These are phyloP conservation scores for Meandrina meandrites DNA, from an alignment of 92 coral and sea anemone genomes.

Conservation along the genomic window DNA sequence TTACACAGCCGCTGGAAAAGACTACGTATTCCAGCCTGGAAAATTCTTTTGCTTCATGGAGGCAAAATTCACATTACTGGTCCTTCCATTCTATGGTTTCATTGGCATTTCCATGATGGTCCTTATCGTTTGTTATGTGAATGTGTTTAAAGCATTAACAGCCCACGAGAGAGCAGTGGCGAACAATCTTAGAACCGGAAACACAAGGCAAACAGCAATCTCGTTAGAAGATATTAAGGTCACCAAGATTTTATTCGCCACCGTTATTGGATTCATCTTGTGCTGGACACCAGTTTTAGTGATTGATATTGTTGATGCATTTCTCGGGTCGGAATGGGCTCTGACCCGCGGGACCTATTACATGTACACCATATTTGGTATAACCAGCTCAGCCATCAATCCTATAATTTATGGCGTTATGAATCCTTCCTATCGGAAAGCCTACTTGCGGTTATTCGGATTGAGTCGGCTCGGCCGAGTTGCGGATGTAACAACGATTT, in stretches of 20 bases:
- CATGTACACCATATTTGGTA: slow-evolving; percentile 57
- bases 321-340: slow-evolving; percentile 23
- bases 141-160: slow-evolving; percentile 49
- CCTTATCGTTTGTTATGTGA: slow-evolving; percentile 41
- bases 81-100: slow-evolving; percentile 33
- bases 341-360: slow-evolving; percentile 50
- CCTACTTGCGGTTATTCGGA: slow-evolving; percentile 31
- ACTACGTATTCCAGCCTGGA: slow-evolving; percentile 56
- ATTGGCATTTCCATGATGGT: slow-evolving; percentile 42
- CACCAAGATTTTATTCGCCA: slow-evolving; percentile 61
- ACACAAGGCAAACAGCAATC: slow-evolving; percentile 16
- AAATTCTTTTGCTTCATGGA: slow-evolving; percentile 54
- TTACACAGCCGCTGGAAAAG: slow-evolving; percentile 43
- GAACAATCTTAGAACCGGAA: slow-evolving; percentile 20
- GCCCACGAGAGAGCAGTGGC: slow-evolving; percentile 49
- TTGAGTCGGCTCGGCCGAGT: slow-evolving; percentile 12
- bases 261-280: slow-evolving; percentile 52
- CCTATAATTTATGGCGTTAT: slow-evolving; percentile 68
- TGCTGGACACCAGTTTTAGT: slow-evolving; percentile 69
- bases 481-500: neutral
- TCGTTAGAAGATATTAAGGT: slow-evolving; percentile 62
- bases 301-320: slow-evolving; percentile 43
- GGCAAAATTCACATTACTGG: slow-evolving; percentile 37
- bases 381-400: slow-evolving; percentile 46
- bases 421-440: slow-evolving; percentile 58